Conservation (phyloP, 2,888 invertebrate species). For the Papilio protenor region DNA sequence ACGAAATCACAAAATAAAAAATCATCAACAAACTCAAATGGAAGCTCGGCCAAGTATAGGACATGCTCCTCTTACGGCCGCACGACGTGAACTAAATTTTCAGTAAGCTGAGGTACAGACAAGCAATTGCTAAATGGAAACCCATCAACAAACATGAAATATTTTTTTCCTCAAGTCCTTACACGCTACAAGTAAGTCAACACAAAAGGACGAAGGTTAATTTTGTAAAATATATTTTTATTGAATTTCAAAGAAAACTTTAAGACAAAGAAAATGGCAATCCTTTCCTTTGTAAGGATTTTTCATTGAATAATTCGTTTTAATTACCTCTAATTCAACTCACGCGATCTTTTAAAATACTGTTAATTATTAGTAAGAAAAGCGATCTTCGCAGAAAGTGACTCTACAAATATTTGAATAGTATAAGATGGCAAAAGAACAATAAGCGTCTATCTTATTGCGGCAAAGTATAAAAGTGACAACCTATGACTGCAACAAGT, state of each 20-base stretch:
- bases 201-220: not conserved
- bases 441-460: no score
- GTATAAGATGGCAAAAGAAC: no score
- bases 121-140: not conserved
- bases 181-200: not conserved
- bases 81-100: not conserved
- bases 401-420: not conserved
- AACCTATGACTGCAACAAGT: no score
- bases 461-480: no score
- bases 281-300: not conserved
- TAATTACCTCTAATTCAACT: not conserved
- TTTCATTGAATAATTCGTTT: not conserved
- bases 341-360: not conserved
- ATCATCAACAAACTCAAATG: not conserved
- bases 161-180: not conserved
- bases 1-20: not conserved
- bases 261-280: not conserved
- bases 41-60: slow-evolving; percentile 10
- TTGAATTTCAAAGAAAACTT: no score
- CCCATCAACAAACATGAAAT: no score
- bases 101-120: not conserved
- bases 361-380: not conserved
- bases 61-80: not conserved
- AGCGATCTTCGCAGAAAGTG: not conserved
- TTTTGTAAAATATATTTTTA: not conserved